Base-by-base conservation (phyloP, 2,113 vertebrate genomes). In the Tetrax tetrax region DNA sequence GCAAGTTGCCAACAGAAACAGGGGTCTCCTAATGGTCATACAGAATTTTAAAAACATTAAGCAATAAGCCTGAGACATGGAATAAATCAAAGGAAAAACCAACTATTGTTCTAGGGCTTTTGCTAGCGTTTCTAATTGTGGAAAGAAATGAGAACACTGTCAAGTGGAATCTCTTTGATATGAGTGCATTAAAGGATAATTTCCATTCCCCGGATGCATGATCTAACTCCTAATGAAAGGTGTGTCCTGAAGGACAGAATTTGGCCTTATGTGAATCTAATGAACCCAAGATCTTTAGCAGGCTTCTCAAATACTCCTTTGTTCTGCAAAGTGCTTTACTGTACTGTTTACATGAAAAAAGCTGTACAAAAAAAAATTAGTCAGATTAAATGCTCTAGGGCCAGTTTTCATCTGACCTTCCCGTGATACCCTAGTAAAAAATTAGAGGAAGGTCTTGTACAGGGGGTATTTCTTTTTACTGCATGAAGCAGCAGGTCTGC, bases 101-200 rank as follows among this genome's bases (percentile, higher is more conserved):
- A 94, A 63, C 64, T 54, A 65, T 82, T 89, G 65, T 95, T 92
- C 83, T 68, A 85, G 77, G 77, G 69, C 41, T 87, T 95, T 89
- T 91, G 47, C 69, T 91, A 90, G 57, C 48, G 54, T 82, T 96
- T 89, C 66, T 89, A 96, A 94, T 89, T 91, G 72, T 78, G 65
- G 77, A 90, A 95, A 94, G 69, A 96, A 89, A 95, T 69, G n/a
- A 95, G 86, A 96, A 95, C 92, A 87, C 53, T 92, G 74, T 89
- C 87, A 96, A 87, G 80, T 94, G 56, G 74, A 95, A 89, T 91
- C 65, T 90, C 76, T 93, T 93, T 93, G 69, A 87, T 92, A 96
- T 0, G 0, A 72, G 57, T 87, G 65, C 65, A 87, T 93, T 96
- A 85, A 90, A 95, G 71, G 80, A 75, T 95, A 79, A 96, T 89